Conservation (phyloP, 2,888 invertebrate genomes). For the Lucinisca nassula region DNA sequence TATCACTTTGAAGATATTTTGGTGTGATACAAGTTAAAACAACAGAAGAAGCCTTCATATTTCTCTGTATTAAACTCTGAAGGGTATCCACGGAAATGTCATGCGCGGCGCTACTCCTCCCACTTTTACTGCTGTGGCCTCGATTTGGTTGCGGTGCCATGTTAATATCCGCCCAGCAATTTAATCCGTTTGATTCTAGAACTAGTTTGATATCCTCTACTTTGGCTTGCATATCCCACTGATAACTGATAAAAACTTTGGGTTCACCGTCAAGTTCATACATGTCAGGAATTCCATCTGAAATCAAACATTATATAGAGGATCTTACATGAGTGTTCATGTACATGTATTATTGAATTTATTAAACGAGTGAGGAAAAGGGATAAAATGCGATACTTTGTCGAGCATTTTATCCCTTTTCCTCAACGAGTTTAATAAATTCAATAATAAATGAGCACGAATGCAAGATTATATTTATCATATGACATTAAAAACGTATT, state of each 20-base stretch:
- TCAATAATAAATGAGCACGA: no score
- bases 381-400: no score
- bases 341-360: no score
- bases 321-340: no score
- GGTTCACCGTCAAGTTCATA: conserved; percentile 74
- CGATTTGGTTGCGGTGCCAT: conserved; percentile 78
- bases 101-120: conserved; percentile 73
- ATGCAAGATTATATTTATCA: no score
- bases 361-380: no score
- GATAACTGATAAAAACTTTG: conserved; percentile 85
- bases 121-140: conserved; percentile 81
- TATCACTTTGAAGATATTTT: conserved; percentile 87
- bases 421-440: no score
- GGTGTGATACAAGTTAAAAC: conserved; percentile 86
- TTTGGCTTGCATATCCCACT: conserved; percentile 87
- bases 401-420: no score
- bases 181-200: conserved; percentile 80
- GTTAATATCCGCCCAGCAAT: conserved; percentile 86
- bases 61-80: conserved; percentile 84
- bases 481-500: no score
- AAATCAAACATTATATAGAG: no score
- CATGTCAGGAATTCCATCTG: conserved; percentile 70
- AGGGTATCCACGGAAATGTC: conserved; percentile 78
- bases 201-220: conserved; percentile 84
- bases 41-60: conserved; percentile 83